Conservation (phyloP, 1,140 invertebrate species). For the Fragariocoptes setiger region DNA sequence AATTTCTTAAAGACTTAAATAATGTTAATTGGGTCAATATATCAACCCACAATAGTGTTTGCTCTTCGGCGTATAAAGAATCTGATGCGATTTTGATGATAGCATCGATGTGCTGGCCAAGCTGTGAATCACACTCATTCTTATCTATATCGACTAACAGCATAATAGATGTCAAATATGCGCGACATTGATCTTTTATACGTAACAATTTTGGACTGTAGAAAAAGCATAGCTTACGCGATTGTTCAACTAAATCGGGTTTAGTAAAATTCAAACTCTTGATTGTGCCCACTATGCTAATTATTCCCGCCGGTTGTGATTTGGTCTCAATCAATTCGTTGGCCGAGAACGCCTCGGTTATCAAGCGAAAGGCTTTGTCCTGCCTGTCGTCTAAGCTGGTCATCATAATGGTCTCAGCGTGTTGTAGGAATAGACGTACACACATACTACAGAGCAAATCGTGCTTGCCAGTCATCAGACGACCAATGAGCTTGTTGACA, state of each 20-base stretch:
- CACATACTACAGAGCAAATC: conserved; percentile 39
- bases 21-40: conserved; percentile 9
- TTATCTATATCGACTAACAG: conserved; percentile 4
- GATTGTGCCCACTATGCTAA: no score
- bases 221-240: neutral
- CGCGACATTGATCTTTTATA: conserved; percentile 84
- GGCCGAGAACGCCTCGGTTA: no score
- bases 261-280: no score
- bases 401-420: neutral
- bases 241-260: no score
- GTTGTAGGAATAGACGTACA: neutral
- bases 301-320: no score
- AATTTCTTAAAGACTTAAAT: neutral
- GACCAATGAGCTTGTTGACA: conserved; percentile 30
- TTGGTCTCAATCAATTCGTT: no score
- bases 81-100: conserved; percentile 6
- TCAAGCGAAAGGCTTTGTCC: no score
- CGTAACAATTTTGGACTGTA: conserved; percentile 52
- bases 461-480: conserved; percentile 30
- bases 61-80: conserved; percentile 6
- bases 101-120: conserved; percentile 5
- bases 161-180: conserved; percentile 16
- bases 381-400: no score
- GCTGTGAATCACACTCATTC: conserved; percentile 1
- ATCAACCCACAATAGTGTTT: conserved; percentile 8